A percentile compares a stretch with the other conserved stretches of the same genome.
Conservation (phyloP, 2,113 vertebrate species). For the Todiramphus saurophagus region DNA sequence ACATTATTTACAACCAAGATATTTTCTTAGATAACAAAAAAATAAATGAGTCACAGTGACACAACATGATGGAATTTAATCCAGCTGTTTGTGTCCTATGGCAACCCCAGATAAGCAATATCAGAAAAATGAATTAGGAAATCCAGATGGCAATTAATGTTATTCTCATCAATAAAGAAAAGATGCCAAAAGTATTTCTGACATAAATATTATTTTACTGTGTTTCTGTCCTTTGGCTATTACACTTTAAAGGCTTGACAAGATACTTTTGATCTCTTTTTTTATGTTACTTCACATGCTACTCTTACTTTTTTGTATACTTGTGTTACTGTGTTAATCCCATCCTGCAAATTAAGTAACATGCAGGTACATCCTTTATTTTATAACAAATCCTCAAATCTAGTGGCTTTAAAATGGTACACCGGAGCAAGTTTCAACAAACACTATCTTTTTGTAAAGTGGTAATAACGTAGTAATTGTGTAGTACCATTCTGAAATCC, state of each 20-base stretch:
- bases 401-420: not conserved
- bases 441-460: not conserved
- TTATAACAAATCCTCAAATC: not conserved
- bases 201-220: not conserved
- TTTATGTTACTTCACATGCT: not conserved
- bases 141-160: constrained; percentile 51
- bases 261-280: not conserved
- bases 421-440: not conserved
- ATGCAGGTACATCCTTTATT: not conserved
- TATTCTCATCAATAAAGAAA: constrained; percentile 37
- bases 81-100: constrained; percentile 64
- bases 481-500: not conserved
- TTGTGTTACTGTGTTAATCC: not conserved
- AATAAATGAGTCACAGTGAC: constrained; percentile 60
- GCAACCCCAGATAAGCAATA: constrained; percentile 66
- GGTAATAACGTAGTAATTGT: not conserved
- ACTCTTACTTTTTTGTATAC: not conserved
- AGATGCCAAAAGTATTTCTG: constrained; percentile 32
- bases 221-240: not conserved
- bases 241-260: not conserved
- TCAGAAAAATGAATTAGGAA: constrained; percentile 41
- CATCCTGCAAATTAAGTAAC: not conserved
- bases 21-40: constrained; percentile 55
- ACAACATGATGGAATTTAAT: constrained; percentile 48
- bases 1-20: constrained; percentile 44